Percentiles rank a stretch among this genome's conserved stretches.
These are phyloP conservation scores for Platypus cylindrus DNA, from an alignment of 2,888 invertebrate species.

Conservation along the genomic window DNA sequence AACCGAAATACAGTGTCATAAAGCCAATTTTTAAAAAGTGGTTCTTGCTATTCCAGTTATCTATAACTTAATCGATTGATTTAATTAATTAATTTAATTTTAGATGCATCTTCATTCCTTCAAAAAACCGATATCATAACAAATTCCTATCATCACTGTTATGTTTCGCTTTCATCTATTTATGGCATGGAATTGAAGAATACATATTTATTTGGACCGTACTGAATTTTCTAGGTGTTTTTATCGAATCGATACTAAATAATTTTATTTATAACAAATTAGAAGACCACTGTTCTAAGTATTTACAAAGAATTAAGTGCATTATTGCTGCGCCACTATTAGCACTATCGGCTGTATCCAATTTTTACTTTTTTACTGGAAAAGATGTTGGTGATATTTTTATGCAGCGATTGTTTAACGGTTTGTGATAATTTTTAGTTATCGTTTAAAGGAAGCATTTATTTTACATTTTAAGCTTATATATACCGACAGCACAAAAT, in stretches of 20 bases:
- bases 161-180: constrained; percentile 71
- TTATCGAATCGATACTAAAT: constrained; percentile 54
- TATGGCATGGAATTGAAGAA: constrained; percentile 79
- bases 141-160: constrained; percentile 59
- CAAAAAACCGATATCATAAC: constrained; percentile 32
- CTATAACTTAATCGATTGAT: not conserved
- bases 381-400: constrained; percentile 60
- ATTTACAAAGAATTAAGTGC: constrained; percentile 52
- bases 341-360: constrained; percentile 68
- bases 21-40: too few species aligned
- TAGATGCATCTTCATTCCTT: constrained; percentile 75
- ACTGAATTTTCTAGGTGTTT: constrained; percentile 71
- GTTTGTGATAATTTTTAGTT: too few species aligned
- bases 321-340: constrained; percentile 56
- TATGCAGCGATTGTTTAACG: constrained; percentile 46
- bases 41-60: too few species aligned
- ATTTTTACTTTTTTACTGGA: constrained; percentile 78
- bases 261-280: constrained; percentile 34
- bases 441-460: not conserved
- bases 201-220: constrained; percentile 76
- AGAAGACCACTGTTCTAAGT: constrained; percentile 26
- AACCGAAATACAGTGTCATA: too few species aligned
- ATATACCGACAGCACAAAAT: too few species aligned
- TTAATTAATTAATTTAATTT: constrained; percentile 26
- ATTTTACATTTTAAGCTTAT: too few species aligned